phyloP scores from a whole-genome alignment of 2,888 invertebrate genomes.

The Nomada goodeniana region DNA sequence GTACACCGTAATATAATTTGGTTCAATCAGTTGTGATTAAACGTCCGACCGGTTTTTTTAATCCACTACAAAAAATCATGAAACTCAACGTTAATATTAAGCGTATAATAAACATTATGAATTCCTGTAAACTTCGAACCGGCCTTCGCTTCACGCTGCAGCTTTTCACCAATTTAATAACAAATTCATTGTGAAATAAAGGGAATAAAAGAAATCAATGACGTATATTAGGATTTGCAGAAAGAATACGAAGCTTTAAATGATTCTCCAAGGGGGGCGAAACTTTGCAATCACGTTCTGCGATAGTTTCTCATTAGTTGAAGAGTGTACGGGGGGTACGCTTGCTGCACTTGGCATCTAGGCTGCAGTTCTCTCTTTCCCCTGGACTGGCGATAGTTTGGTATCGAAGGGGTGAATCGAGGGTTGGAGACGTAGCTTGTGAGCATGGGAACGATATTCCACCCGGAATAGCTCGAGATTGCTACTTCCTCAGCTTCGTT shows the following conservation, averaged over 20 bases:
- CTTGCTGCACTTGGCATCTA: slow-evolving; percentile 43
- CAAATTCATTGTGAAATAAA: neutral
- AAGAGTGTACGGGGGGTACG: slow-evolving; percentile 37
- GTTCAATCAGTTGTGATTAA: slow-evolving; percentile 5
- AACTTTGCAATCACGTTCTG: slow-evolving; percentile 41
- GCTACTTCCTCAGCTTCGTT: slow-evolving; percentile 58
- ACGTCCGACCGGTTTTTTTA: neutral
- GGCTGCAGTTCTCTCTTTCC: slow-evolving; percentile 46
- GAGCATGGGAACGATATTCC: slow-evolving; percentile 68
- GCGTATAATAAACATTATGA: too few relatives aligned
- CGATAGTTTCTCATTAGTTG: slow-evolving; percentile 55
- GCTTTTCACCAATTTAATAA: slow-evolving; percentile 1
- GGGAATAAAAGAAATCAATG: neutral
- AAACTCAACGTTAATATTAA: too few relatives aligned
- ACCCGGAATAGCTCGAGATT: slow-evolving; percentile 67
- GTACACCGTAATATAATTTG: neutral
- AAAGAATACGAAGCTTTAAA: slow-evolving; percentile 25
- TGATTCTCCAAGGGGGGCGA: slow-evolving; percentile 11
- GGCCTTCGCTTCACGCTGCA: too few relatives aligned
- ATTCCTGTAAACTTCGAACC: too few relatives aligned
- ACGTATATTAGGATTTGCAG: neutral
- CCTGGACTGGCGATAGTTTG: slow-evolving; percentile 34
- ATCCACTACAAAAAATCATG: neutral
- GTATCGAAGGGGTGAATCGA: slow-evolving; percentile 39
- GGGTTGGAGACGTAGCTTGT: slow-evolving; percentile 24